Evolutionary conservation across 2,888 invertebrate genomes (phyloP).

Genomic region (Pterostichus niger): DNA sequence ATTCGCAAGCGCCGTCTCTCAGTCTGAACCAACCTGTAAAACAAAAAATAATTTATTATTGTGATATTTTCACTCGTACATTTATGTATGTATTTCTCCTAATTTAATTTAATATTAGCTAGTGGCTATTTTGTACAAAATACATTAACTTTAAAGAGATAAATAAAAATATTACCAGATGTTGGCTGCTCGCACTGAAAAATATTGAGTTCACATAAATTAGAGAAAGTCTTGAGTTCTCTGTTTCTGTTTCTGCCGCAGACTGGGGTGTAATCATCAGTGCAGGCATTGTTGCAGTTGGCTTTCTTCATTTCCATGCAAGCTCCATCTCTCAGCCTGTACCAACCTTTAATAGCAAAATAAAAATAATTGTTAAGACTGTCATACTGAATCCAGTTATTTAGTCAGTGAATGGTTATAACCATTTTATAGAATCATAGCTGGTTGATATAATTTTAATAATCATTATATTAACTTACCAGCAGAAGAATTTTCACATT

Average conservation of each 20-base stretch:
- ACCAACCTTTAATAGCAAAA: no score
- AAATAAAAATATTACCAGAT: background rate
- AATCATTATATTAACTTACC: background rate
- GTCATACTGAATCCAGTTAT: no score
- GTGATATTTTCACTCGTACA: no score
- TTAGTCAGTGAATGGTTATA: no score
- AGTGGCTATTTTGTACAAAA: background rate
- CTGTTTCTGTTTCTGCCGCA: conserved; percentile 7
- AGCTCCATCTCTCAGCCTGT: background rate
- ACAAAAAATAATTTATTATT: no score
- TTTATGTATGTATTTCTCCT: no score
- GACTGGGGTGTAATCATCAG: conserved; percentile 40
- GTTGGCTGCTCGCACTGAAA: background rate
- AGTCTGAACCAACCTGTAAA: conserved; percentile 1
- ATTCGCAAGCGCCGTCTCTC: background rate
- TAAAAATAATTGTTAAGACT: no score
- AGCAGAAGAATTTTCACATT: background rate
- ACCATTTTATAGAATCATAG: no score
- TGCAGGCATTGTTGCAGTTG: conserved; percentile 21
- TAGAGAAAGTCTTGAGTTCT: conserved; percentile 19
- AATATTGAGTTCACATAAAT: conserved; percentile 17
- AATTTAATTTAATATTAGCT: no score
- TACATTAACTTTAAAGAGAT: background rate
- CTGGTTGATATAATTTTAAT: background rate
- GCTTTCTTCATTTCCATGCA: background rate